These are phyloP conservation scores for Brachionus sp. DNA, from an alignment of 1,140 invertebrate genomes.

Conservation along the genomic window DNA sequence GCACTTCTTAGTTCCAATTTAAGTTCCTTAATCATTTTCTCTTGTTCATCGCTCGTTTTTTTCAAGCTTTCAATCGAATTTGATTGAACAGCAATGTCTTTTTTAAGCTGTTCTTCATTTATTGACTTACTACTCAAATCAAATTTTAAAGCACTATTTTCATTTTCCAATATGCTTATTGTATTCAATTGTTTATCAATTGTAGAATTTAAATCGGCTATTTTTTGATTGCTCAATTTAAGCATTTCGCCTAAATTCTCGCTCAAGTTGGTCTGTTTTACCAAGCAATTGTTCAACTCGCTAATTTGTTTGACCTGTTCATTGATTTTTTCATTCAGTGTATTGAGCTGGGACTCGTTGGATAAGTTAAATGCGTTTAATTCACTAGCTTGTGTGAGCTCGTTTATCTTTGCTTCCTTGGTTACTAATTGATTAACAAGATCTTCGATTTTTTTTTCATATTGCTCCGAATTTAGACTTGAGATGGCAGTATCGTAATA, in stretches of 20 bases:
- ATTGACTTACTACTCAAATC: slow-evolving; percentile 1
- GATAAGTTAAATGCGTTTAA: background rate
- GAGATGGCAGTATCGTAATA: slow-evolving; percentile 25
- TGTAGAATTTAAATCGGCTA: background rate
- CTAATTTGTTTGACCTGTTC: background rate
- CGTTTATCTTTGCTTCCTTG: background rate
- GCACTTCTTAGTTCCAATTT: background rate
- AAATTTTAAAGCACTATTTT: slow-evolving; percentile 22
- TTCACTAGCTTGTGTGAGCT: background rate
- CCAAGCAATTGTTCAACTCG: background rate
- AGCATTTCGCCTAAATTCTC: slow-evolving; percentile 27
- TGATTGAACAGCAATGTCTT: background rate
- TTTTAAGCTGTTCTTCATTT: background rate
- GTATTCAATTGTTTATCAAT: background rate
- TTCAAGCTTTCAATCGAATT: background rate
- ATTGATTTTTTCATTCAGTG: background rate
- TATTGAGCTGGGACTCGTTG: background rate
- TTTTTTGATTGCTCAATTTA: background rate
- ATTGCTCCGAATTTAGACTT: background rate
- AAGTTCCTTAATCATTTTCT: background rate
- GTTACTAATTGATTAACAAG: background rate
- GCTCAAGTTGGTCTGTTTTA: slow-evolving; percentile 1
- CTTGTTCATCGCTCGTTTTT: slow-evolving; percentile 12
- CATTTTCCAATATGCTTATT: background rate
- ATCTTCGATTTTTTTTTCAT: slow-evolving; percentile 36